phyloP scores from a whole-genome alignment of 2,113 vertebrate species.

The Uria lomvia region DNA sequence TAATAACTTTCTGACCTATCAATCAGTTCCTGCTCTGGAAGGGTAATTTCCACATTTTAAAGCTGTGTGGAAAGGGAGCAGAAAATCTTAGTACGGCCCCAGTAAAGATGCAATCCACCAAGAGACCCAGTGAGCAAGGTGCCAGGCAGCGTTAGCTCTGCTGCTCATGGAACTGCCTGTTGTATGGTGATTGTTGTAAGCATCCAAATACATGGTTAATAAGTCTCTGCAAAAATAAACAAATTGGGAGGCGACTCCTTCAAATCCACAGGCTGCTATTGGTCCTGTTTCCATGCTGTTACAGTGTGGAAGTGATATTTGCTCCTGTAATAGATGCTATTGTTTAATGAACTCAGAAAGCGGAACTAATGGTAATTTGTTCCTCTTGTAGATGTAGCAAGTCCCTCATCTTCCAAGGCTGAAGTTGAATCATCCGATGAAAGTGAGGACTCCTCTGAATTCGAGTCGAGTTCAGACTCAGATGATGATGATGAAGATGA shows the following conservation, averaged over 20 bases:
- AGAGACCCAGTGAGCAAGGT: background rate
- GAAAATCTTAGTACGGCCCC: background rate
- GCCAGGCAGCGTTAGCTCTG: background rate
- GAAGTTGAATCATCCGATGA: conserved; percentile 80
- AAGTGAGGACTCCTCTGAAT: conserved; percentile 86
- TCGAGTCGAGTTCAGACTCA: conserved; percentile 84
- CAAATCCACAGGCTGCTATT: background rate
- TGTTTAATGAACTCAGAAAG: background rate
- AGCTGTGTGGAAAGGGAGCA: background rate
- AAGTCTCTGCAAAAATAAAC: background rate
- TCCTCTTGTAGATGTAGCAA: conserved; percentile 70
- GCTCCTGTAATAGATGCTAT: background rate
- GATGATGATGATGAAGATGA: conserved; percentile 78
- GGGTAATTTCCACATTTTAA: background rate
- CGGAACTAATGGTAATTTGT: background rate
- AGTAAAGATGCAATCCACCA: background rate
- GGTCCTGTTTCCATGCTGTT: background rate
- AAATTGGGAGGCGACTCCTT: background rate
- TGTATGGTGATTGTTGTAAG: background rate
- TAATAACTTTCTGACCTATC: background rate
- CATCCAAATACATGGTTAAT: background rate
- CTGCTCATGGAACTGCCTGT: background rate
- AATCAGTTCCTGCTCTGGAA: background rate
- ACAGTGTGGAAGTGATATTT: background rate
- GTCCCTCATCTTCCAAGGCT: conserved; percentile 79